Base-by-base conservation (phyloP, 2,888 invertebrate species). In the Plagodis pulveraria region DNA sequence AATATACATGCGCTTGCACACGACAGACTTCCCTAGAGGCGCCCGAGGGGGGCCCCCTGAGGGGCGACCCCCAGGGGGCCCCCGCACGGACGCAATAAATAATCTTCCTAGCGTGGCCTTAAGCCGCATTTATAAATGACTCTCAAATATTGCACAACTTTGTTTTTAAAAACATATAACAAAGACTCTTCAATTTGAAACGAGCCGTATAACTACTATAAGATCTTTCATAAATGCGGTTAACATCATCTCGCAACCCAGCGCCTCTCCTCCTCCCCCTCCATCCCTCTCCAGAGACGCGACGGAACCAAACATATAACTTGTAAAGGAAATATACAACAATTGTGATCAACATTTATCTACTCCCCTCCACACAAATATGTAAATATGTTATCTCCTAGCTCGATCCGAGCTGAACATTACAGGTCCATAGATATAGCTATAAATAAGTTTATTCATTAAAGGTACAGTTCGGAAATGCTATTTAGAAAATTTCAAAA, bases 101-200 rank as follows among this genome's bases (percentile, higher is more conserved):
- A 50, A 46, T 44, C 38, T 55, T 48, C 42, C 45, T 36, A 58
- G 40, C 45, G 55, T 45, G 56, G 48, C 58, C 59, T 48, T 50
- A 52, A 60, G 58, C 66, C 68, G 66, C 68, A 66, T 66, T 64
- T 64, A 68, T 56, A 68, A 64, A 66, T 62, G 60, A 68, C 68
- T 65, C 63, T 53, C 60, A 58, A 56, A 57, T 66, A 66, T 68
- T 68, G 68, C 68, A 68, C 68, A 52, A 56, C 49, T 49, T 51
- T 52, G 47, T 60, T 52, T 56, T 42, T 12, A 12, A 59, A 59
- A 60, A 60, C 55, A 60, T 36, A 56, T 56, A 60, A 60, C 60
- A 60, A 53, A 55, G 44, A 49, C 49, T 56, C 60, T 6, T 33
- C 51, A 51, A 48, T 11, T 41, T 50, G 51, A 33, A 2, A 36